These are phyloP conservation scores for Acanthurus tractus DNA, from an alignment of 2,797 vertebrate genomes.

Conservation along the genomic window DNA sequence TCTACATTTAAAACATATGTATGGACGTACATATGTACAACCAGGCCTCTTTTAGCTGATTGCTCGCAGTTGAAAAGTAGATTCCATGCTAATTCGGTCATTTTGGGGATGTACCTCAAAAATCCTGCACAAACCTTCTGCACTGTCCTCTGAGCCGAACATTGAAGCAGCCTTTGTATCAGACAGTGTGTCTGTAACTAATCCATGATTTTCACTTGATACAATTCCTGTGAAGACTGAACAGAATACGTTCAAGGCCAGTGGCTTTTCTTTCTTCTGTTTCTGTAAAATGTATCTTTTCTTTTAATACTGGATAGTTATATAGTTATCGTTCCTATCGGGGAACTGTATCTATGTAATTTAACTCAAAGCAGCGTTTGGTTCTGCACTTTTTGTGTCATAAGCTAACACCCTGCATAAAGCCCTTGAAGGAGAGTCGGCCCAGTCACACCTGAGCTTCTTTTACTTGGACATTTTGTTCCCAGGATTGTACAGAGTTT, in stretches of 20 bases:
- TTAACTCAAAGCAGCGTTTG: not conserved
- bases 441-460: not conserved
- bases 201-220: not conserved
- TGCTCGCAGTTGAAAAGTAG: conserved; percentile 8
- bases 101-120: conserved; percentile 7
- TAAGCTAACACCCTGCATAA: too few relatives aligned
- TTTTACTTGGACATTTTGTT: not conserved
- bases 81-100: conserved; percentile 19
- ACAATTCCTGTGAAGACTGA: not conserved
- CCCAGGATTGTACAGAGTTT: not conserved
- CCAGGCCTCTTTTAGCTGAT: conserved; percentile 15
- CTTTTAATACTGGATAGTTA: not conserved
- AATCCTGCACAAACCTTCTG: not conserved
- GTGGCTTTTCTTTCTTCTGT: not conserved
- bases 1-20: conserved; percentile 15
- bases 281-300: not conserved
- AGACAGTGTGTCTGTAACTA: not conserved
- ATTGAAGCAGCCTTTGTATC: not conserved
- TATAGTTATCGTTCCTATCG: not conserved
- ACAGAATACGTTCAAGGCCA: not conserved
- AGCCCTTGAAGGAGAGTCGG: too few relatives aligned
- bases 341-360: not conserved
- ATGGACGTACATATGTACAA: not conserved
- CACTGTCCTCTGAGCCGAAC: too few relatives aligned
- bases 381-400: not conserved